Percentiles rank a stretch among this genome's conserved stretches.
Conservation (phyloP, 2,797 vertebrate genomes). For the Phrynocephalus vlangalii region DNA sequence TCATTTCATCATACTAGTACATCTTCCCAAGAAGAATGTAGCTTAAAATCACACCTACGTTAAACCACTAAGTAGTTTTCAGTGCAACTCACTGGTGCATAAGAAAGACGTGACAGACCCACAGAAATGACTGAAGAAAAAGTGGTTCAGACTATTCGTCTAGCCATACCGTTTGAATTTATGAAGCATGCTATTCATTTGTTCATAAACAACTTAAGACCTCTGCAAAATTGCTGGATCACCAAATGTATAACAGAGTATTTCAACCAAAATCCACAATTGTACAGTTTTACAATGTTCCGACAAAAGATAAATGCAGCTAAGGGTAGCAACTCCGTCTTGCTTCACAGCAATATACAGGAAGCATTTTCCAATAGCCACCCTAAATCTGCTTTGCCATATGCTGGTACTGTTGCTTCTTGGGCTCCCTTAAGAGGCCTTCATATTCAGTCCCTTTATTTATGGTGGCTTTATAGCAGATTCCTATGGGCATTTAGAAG, state of each 20-base stretch:
- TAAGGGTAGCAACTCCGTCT: background rate
- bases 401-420: background rate
- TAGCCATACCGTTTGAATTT: background rate
- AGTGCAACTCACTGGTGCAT: background rate
- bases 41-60: background rate
- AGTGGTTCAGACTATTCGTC: background rate
- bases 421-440: background rate
- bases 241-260: background rate
- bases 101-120: background rate
- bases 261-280: background rate
- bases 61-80: background rate
- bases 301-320: constrained; percentile 5
- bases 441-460: background rate
- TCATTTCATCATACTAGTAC: background rate
- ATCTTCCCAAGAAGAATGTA: background rate
- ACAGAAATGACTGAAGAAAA: background rate
- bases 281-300: background rate
- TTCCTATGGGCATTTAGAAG: background rate
- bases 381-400: background rate
- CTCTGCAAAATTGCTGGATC: background rate
- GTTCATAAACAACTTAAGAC: background rate
- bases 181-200: background rate
- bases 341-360: background rate
- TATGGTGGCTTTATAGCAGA: background rate
- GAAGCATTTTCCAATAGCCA: background rate